These are phyloP conservation scores for Craniophora ligustri DNA, from an alignment of 2,888 invertebrate genomes.

Conservation along the genomic window DNA sequence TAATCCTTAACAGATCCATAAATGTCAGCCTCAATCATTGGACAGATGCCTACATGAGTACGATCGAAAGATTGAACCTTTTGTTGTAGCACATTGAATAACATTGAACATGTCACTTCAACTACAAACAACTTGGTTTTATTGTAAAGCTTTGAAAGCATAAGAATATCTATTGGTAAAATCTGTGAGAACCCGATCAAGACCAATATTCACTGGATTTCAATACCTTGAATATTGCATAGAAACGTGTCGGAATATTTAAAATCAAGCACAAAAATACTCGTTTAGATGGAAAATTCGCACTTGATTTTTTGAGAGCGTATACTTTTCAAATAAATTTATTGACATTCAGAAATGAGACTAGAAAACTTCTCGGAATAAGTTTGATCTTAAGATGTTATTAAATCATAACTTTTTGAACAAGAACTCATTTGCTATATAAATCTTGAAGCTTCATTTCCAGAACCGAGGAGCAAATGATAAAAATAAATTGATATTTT, in stretches of 20 bases:
- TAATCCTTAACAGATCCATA: no score
- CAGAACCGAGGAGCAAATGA: slow-evolving; percentile 29
- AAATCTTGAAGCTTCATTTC: slow-evolving; percentile 38
- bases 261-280: slow-evolving; percentile 18
- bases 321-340: slow-evolving; percentile 6
- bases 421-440: slow-evolving; percentile 44
- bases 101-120: slow-evolving; percentile 34
- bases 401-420: slow-evolving; percentile 38
- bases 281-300: slow-evolving; percentile 12
- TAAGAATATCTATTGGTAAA: slow-evolving; percentile 24
- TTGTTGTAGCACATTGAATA: neutral
- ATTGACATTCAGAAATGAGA: slow-evolving; percentile 35
- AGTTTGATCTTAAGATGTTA: slow-evolving; percentile 27
- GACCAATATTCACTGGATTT: slow-evolving; percentile 15
- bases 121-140: slow-evolving; percentile 24
- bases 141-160: slow-evolving; percentile 22
- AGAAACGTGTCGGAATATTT: slow-evolving; percentile 18
- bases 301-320: slow-evolving; percentile 17
- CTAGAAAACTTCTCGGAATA: slow-evolving; percentile 25
- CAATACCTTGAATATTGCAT: slow-evolving; percentile 11
- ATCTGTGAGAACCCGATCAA: slow-evolving; percentile 17
- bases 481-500: slow-evolving; percentile 35
- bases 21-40: no score
- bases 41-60: no score
- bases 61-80: no score